A percentile compares a stretch with the other conserved stretches of the same genome.
Conservation (phyloP, 2,797 vertebrate genomes). For the Nasua narica region DNA sequence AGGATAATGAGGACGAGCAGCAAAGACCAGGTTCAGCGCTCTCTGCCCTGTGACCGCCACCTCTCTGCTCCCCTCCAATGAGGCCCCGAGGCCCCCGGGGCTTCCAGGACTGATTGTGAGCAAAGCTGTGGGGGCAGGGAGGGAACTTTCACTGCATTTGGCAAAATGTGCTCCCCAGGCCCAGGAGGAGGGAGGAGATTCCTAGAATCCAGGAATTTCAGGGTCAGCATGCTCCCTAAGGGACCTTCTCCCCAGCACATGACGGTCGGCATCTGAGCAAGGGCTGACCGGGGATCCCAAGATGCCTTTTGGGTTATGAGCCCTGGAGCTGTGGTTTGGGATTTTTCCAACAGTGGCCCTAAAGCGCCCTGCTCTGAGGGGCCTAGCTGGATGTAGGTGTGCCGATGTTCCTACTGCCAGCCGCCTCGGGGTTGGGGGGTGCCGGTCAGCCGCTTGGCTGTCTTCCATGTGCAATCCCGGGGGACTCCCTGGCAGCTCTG, state of each 20-base stretch:
- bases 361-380: background rate
- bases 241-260: background rate
- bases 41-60: rapidly evolving
- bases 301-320: too few relatives aligned
- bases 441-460: background rate
- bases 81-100: background rate
- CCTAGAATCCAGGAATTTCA: background rate
- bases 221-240: background rate
- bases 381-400: background rate
- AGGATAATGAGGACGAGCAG: background rate
- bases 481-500: background rate
- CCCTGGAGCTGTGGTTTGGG: background rate
- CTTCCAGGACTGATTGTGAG: background rate
- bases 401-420: rapidly evolving
- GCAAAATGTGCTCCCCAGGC: background rate
- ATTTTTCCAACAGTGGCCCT: too few relatives aligned
- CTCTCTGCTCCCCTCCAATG: rapidly evolving
- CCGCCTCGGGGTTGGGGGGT: too few relatives aligned
- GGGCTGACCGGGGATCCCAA: background rate
- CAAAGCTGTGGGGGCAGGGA: rapidly evolving
- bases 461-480: background rate
- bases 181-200: background rate
- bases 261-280: background rate
- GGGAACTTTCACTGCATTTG: background rate
- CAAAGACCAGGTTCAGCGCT: background rate